These are phyloP conservation scores for Eristalis pertinax DNA, from an alignment of 2,888 invertebrate species.

Conservation along the genomic window DNA sequence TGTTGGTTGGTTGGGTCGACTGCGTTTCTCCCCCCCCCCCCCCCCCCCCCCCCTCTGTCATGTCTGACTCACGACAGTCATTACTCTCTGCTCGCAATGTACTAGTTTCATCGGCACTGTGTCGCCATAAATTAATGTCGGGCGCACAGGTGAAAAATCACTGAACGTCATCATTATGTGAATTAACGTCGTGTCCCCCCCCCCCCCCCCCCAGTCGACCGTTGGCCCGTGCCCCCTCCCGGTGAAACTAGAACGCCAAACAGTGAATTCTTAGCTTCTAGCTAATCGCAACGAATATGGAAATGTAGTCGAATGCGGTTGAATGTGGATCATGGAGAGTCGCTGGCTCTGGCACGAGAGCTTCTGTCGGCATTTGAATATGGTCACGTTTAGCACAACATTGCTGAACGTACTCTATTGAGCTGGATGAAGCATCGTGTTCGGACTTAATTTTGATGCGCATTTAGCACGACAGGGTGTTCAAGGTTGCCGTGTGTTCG, in stretches of 20 bases:
- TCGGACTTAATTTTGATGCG: not conserved
- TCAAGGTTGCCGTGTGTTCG: conserved; percentile 17
- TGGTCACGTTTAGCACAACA: conserved; percentile 27
- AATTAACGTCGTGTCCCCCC: conserved; percentile 25
- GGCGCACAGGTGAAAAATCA: conserved; percentile 57
- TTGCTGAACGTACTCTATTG: not conserved
- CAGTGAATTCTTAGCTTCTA: not conserved
- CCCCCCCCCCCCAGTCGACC: not conserved
- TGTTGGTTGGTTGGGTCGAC: too few species aligned
- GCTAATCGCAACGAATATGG: conserved; percentile 2
- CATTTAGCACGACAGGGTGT: not conserved
- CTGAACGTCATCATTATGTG: conserved; percentile 61
- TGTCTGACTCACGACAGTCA: not conserved
- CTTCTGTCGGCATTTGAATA: conserved; percentile 19
- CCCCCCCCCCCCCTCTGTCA: too few species aligned
- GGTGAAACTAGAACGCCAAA: not conserved
- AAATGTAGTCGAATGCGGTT: not conserved
- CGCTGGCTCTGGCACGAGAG: not conserved
- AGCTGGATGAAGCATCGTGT: conserved; percentile 3
- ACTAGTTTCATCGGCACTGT: conserved; percentile 34
- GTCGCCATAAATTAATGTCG: conserved; percentile 24
- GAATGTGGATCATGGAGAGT: conserved; percentile 2
- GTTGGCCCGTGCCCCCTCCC: not conserved
- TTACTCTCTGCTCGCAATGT: not conserved
- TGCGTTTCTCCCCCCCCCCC: not conserved